These are phyloP conservation scores for Parotia lawesii DNA, from an alignment of 2,113 vertebrate species.

Conservation along the genomic window DNA sequence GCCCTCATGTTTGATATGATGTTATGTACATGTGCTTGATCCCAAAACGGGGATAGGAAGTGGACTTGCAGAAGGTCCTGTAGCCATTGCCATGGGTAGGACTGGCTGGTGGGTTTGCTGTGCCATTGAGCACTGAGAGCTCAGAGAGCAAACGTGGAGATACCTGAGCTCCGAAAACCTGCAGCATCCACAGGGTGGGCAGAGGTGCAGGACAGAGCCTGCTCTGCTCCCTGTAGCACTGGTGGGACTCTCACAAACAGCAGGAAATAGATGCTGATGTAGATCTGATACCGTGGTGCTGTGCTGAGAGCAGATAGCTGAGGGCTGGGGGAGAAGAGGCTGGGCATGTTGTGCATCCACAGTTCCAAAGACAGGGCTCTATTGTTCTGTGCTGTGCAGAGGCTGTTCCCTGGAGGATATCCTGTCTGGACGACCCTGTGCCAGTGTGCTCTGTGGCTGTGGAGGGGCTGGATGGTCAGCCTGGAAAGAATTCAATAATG, in stretches of 20 bases:
- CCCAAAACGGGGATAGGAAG: background rate
- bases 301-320: background rate
- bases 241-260: background rate
- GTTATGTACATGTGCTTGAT: background rate
- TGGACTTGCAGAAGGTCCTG: background rate
- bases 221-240: fast-evolving
- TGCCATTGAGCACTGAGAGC: background rate
- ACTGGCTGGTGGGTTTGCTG: background rate
- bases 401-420: constrained; percentile 78
- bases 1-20: background rate
- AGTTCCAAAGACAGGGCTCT: constrained; percentile 42
- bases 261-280: background rate
- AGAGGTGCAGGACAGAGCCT: background rate
- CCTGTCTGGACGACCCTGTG: constrained; percentile 74
- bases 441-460: constrained; percentile 58
- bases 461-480: constrained; percentile 55
- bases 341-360: background rate
- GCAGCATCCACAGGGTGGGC: background rate
- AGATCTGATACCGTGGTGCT: background rate
- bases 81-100: background rate
- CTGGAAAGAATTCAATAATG: constrained; percentile 14
- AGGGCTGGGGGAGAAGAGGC: background rate
- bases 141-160: fast-evolving
- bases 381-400: constrained; percentile 68
- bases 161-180: background rate